Conservation (phyloP, 2,797 vertebrate genomes). For the Danio aesculapii region DNA sequence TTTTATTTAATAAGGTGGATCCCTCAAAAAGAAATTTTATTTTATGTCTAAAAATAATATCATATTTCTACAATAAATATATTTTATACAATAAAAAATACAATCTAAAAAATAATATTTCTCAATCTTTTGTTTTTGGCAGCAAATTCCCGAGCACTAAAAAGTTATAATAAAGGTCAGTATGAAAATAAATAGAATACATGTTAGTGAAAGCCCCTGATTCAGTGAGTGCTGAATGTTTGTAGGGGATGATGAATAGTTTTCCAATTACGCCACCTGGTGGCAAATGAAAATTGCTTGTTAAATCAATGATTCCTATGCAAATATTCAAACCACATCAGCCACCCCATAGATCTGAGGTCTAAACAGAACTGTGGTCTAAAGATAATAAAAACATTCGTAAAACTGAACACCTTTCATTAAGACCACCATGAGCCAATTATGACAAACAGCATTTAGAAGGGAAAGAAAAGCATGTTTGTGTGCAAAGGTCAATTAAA, state of each 20-base stretch:
- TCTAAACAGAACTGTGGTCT: background rate
- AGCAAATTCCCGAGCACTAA: background rate
- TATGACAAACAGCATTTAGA: too few species aligned
- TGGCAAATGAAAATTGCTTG: slow-evolving; percentile 11
- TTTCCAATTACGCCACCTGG: slow-evolving; percentile 51
- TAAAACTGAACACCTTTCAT: background rate
- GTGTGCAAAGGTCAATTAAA: too few species aligned
- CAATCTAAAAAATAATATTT: too few species aligned
- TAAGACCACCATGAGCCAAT: background rate
- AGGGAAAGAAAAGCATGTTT: too few species aligned
- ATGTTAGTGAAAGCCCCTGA: background rate
- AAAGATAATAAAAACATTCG: background rate
- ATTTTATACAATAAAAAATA: too few species aligned
- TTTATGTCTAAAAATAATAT: too few species aligned
- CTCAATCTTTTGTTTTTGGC: too few species aligned
- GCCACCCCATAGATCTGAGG: background rate
- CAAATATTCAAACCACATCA: background rate
- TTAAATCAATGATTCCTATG: background rate
- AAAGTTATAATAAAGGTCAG: background rate
- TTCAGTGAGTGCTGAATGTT: background rate
- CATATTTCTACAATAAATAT: too few species aligned
- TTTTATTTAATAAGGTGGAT: background rate
- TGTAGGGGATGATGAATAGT: background rate
- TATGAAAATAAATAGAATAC: background rate
- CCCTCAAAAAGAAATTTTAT: background rate